A percentile compares a stretch with the other conserved stretches of the same genome.
Conservation (phyloP, 1,140 invertebrate genomes). For the Chironomus tepperi region DNA sequence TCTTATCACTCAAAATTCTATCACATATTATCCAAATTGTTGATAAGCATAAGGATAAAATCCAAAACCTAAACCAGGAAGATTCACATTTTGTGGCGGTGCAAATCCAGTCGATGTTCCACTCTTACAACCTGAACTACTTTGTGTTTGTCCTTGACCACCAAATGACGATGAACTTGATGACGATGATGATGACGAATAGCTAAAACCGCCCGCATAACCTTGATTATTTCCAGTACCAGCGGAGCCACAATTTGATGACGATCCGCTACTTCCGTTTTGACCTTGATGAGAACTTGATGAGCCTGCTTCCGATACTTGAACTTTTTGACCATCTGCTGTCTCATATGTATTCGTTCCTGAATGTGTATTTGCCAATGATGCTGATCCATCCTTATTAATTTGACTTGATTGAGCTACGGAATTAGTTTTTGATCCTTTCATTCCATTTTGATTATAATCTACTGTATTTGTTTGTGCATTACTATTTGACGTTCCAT, state of each 20-base stretch:
- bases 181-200: background rate
- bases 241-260: slow-evolving; percentile 7
- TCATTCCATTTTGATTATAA: slow-evolving; percentile 6
- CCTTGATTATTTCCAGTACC: background rate
- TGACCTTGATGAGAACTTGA: background rate
- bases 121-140: background rate
- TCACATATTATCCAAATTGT: background rate
- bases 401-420: background rate
- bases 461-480: background rate
- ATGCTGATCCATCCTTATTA: slow-evolving; percentile 4
- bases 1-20: no score
- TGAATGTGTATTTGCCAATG: background rate
- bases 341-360: background rate
- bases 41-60: background rate
- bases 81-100: background rate
- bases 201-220: background rate
- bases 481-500: background rate
- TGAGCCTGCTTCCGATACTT: background rate
- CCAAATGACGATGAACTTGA: slow-evolving; percentile 10
- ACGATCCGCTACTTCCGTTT: background rate
- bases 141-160: background rate
- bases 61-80: background rate
- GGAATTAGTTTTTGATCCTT: background rate
- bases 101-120: background rate
- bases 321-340: background rate